Base-by-base conservation (phyloP, 1,140 invertebrate genomes). In the Caenorhabditis latens region DNA sequence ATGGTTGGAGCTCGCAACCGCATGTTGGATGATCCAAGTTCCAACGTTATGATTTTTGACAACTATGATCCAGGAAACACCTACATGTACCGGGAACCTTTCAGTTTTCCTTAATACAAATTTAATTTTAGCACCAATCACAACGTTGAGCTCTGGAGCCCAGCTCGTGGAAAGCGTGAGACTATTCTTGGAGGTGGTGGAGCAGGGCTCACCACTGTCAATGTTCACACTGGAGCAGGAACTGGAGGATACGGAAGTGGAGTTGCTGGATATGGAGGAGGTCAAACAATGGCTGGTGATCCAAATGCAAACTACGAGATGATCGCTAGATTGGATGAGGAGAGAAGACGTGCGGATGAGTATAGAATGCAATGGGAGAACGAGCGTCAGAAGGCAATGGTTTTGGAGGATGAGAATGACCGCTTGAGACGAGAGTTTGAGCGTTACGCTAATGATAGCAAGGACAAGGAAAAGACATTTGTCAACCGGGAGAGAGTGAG, bases 321-420 rank as follows among this genome's bases (percentile, higher is more conserved):
- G 48, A 85, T 92, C 24, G 83, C 89, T 8, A 83, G 90, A 50
- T 83, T 92, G 55, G 92, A 92, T 84, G 91, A 92, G 43, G 91
- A 92, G 86, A 85, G 91, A 42, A 84, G 92, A 88, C 86, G 91
- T 90, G 91, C 87, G 24, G 91, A 92, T n/a, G 92, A 92, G 32
- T 88, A 90, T 42, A 89, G 92, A 24, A 87, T 88, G 13, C 90
- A 92, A 85, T 84, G 91, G 21, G 91, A 92, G 32, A 90, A 89
- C 84, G 91, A 92, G 75, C 83, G 91, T 9, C 84, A 84, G 55
- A 87, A 90, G 13, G 91, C 90, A 58, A 90, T 93, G 42, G 87
- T 86, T 57, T 82, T 92, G 19, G 90, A 92, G 85, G 84, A 86
- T 57, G 92, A 92, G 79, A 86, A 92, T 50, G 89, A 91, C 24